phyloP scores from a whole-genome alignment of 2,888 invertebrate species.

The Eucriotettix oculatus region DNA sequence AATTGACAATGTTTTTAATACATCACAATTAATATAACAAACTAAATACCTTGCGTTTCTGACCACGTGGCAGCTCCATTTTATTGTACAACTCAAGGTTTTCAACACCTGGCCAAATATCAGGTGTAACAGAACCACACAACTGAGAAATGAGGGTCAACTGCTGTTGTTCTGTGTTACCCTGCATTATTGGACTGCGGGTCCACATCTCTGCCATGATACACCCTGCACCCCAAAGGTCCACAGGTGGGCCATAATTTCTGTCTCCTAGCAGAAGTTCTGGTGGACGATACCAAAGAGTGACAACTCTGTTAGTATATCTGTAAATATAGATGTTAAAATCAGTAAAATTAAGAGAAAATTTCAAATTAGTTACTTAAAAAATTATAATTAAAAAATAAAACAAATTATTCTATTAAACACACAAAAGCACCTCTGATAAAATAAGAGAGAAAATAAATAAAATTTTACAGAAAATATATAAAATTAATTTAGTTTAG shows the following conservation, averaged over 20 bases:
- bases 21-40: background rate
- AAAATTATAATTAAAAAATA: too few relatives aligned
- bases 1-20: too few relatives aligned
- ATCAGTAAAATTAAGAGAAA: background rate
- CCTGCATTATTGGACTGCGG: slow-evolving; percentile 78
- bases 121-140: slow-evolving; percentile 88
- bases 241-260: slow-evolving; percentile 93
- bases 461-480: too few relatives aligned
- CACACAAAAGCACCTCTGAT: too few relatives aligned
- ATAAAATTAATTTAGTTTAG: too few relatives aligned
- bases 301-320: slow-evolving; percentile 96
- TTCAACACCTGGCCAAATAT: slow-evolving; percentile 89
- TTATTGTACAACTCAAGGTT: slow-evolving; percentile 72
- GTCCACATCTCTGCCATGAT: slow-evolving; percentile 99
- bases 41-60: slow-evolving; percentile 55
- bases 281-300: slow-evolving; percentile 81
- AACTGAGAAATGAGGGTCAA: slow-evolving; percentile 85
- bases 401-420: too few relatives aligned
- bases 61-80: slow-evolving; percentile 73
- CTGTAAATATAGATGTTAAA: slow-evolving; percentile 25
- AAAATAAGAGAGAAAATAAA: too few relatives aligned
- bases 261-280: slow-evolving; percentile 62
- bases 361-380: background rate
- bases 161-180: slow-evolving; percentile 93
- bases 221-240: slow-evolving; percentile 95